These are phyloP conservation scores for Bhutanitis thaidina DNA, from an alignment of 2,888 invertebrate species.

Conservation along the genomic window DNA sequence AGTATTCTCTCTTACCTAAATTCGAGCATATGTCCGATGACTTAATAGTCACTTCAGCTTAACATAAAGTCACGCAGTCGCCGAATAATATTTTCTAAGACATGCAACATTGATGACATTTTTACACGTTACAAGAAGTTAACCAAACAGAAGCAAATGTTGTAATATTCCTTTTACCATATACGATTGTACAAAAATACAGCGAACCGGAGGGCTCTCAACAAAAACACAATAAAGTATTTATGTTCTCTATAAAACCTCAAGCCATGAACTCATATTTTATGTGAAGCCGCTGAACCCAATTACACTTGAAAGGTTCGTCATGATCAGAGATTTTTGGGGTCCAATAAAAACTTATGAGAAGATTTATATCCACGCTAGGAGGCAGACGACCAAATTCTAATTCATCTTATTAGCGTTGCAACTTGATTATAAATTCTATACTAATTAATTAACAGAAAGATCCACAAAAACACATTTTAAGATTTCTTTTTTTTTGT, in stretches of 20 bases:
- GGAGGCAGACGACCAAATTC: slow-evolving; percentile 47
- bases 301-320: slow-evolving; percentile 75
- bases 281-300: slow-evolving; percentile 69
- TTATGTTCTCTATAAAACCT: slow-evolving; percentile 74
- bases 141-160: slow-evolving; percentile 18
- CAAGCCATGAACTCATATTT: slow-evolving; percentile 69
- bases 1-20: too few relatives aligned
- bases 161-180: neutral
- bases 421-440: slow-evolving; percentile 53
- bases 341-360: slow-evolving; percentile 61
- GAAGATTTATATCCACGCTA: slow-evolving; percentile 64
- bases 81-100: too few relatives aligned
- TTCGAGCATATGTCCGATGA: too few relatives aligned
- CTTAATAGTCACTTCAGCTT: too few relatives aligned
- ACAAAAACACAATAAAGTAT: slow-evolving; percentile 73
- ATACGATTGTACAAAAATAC: slow-evolving; percentile 22
- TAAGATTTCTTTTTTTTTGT: slow-evolving; percentile 10
- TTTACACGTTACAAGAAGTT: too few relatives aligned
- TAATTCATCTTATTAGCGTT: slow-evolving; percentile 54
- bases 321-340: slow-evolving; percentile 71
- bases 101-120: too few relatives aligned
- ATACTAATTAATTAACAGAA: slow-evolving; percentile 38
- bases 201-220: slow-evolving; percentile 44
- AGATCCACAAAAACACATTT: slow-evolving; percentile 23
- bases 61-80: too few relatives aligned